Evolutionary conservation across 2,113 vertebrate genomes (phyloP).

Genomic region (Camarhynchus parvulus): DNA sequence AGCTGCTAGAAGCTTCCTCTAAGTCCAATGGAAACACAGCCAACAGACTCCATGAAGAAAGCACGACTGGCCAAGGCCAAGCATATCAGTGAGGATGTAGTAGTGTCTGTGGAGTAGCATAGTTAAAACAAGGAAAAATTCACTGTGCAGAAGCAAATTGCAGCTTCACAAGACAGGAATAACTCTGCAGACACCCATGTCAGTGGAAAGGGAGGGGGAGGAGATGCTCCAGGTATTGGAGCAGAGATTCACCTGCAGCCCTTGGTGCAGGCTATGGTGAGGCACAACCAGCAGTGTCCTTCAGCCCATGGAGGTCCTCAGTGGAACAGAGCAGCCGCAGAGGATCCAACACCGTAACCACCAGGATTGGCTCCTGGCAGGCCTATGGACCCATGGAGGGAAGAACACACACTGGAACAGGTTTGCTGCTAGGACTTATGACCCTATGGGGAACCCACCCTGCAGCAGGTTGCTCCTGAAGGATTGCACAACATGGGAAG

Average conservation of each 20-base stretch:
- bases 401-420: background rate
- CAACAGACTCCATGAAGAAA: no score
- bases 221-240: fast-evolving
- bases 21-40: background rate
- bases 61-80: background rate
- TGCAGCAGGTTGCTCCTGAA: background rate
- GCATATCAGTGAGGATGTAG: fast-evolving
- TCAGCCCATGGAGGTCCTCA: background rate
- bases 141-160: background rate
- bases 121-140: background rate
- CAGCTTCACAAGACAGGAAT: background rate
- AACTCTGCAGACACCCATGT: background rate
- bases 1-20: background rate
- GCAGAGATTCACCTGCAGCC: background rate
- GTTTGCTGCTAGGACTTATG: background rate
- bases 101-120: background rate
- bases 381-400: no score
- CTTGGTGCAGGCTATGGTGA: background rate
- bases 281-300: background rate
- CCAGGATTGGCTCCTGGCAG: background rate
- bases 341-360: fast-evolving
- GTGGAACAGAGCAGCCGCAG: fast-evolving
- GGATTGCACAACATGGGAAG: background rate
- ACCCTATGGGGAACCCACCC: fast-evolving
- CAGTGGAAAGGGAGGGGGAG: background rate